Base-by-base conservation (phyloP, 2,888 invertebrate genomes). In the Drosophila emarginata region DNA sequence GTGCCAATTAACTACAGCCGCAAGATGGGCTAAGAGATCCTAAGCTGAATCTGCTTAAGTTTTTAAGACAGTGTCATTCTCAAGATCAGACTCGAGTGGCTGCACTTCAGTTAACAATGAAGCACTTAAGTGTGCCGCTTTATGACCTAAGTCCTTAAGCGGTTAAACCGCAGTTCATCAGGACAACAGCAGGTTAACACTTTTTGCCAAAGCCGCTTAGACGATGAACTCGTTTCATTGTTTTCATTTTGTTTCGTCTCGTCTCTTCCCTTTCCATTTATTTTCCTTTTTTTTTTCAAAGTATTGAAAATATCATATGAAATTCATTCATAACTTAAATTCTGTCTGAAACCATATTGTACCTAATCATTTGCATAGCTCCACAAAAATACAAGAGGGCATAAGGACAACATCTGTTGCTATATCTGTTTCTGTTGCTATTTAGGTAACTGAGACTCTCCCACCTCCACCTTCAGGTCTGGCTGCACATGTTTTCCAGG, bases 121-220 rank as follows among this genome's bases (percentile, higher is more conserved):
- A 61, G 69, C 82, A 84, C 86, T 87, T 81, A 77, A 82, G 80
- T 75, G 81, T 63, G 60, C 52, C 52, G 74, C 79, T 67, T 81
- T 79, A 73, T 75, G 61, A 62, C 60, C 53, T 75, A 79, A 84
- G 81, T 50, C 72, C 66, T 66, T 79, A 85, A 72, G 70, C 79
- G 64, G 15, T 72, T 87, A 79, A 77, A 66, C 87, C 61, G 39
- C 68, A 57, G 70, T 57, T 67, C 70, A 64, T 59, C 32, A 40
- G 26, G 53, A 66, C 65, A 62, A 60, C 62, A 28, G 23, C 57
- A 32, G 62, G 23, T 83, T 76, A 87, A 80, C 87, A 80, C 80
- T 80, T 86, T 79, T 18, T 15, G 45, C 58, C 12, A 59, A 57
- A 67, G 71, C 67, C 78, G 78, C 72, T 83, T 79, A 77, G 50